Evolutionary conservation across 2,888 invertebrate genomes (phyloP), one percentile per base, ranked within the genome.

Genomic region (Caradrina clavipalpis): DNA sequence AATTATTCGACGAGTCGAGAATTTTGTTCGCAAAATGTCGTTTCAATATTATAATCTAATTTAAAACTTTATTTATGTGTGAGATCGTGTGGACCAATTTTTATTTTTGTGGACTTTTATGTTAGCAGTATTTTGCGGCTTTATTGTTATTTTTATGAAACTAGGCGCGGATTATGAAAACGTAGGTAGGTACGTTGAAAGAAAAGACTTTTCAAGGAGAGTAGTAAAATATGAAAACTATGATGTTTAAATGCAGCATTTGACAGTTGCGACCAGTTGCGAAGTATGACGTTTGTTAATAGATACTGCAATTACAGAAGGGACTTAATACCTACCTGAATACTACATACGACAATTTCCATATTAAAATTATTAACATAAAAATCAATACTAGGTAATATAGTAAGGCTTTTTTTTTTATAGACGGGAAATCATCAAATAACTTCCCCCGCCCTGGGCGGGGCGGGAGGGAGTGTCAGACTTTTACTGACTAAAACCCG

Each of bases 1-100:
- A 80, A 90, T 91, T 78, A 89, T 90, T 83, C 81, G 85, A 82
- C n/a, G n/a, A 55, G 42, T 31, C 13, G 19, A 65, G 50, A 50
- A 45, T 70, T 56, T 66, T 50, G 56, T 15, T 49, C 53, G 63
- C 71, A 63, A 75, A 70, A 72, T 76, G 57, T 69, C 39, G 59
- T 59, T 61, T 58, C 39, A 68, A 68, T 79, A 73, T 80, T 79
- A 73, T 80, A 78, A 85, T 83, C 71, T 75, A 60, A 82, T 77
- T 77, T 80, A 69, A 75, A 76, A 76, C 63, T 80, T 84, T 78
- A 78, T 78, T 86, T 81, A 72, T 62, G 51, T 69, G 69, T 55
- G 66, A 65, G 73, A 75, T 56, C 53, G 1, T 66, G 50, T 57
- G 55, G 47, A 58, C 21, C 21, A 50, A 49, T 58, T 61, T 11